These are phyloP conservation scores for Anoncus sp. DNA, from an alignment of 2,888 invertebrate species.

Conservation along the genomic window DNA sequence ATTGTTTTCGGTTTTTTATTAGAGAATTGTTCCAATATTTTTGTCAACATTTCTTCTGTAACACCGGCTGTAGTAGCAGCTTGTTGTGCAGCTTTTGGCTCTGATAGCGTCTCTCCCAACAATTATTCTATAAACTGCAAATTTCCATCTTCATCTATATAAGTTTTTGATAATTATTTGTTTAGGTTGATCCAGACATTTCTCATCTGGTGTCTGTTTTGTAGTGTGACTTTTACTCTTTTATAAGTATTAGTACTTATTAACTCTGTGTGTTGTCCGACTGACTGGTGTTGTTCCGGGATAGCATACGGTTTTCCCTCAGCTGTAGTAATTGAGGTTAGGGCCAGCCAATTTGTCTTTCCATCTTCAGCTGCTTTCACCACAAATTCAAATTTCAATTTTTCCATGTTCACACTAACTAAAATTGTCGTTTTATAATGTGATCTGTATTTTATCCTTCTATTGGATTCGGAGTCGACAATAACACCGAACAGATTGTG, in stretches of 20 bases:
- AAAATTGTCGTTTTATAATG: conserved; percentile 22
- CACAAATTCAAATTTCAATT: conserved; percentile 34
- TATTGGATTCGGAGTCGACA: neutral
- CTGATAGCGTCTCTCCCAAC: neutral
- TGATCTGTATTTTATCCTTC: neutral
- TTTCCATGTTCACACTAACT: neutral
- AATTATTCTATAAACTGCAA: conserved; percentile 11
- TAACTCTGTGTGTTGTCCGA: conserved; percentile 27
- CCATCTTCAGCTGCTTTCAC: conserved; percentile 12
- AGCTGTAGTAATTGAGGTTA: conserved; percentile 45
- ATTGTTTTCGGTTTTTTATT: conserved; percentile 31
- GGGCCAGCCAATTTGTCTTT: conserved; percentile 30
- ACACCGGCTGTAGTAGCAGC: neutral
- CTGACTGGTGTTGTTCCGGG: conserved; percentile 40
- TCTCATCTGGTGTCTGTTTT: conserved; percentile 53
- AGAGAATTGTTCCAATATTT: conserved; percentile 18
- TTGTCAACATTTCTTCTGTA: conserved; percentile 26
- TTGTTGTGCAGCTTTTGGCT: neutral
- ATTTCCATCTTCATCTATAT: conserved; percentile 33
- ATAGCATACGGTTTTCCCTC: conserved; percentile 27
- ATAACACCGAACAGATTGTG: neutral
- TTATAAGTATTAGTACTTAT: conserved; percentile 10
- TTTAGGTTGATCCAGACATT: conserved; percentile 51
- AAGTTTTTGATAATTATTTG: conserved; percentile 23
- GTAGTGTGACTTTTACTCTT: conserved; percentile 46